Base-by-base conservation (phyloP, 2,113 vertebrate species). In the Oceanites oceanicus region DNA sequence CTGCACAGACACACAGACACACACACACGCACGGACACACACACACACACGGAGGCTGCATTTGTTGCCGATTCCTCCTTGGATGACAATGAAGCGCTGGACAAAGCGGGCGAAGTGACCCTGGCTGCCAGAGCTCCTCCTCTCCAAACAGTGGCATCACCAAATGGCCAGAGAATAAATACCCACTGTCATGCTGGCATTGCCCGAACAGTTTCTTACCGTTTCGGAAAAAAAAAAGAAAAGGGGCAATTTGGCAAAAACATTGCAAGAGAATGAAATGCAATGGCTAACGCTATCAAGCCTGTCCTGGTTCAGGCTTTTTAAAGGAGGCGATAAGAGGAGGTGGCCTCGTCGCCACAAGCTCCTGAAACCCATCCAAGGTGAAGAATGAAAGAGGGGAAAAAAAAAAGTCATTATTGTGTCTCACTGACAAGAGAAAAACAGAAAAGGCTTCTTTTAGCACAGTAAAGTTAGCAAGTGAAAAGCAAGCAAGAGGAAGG, bases 51-150 rank as follows among this genome's bases (percentile, higher is more conserved):
- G 2, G 1, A 95, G 88, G 45, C 95, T 97, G 94, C 92, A 91
- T 98, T 98, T 98, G 83, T 96, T 98, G 97, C 97, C 21, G 55
- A 98, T 98, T 97, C 98, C 97, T 98, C 97, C 97, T 86, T 97
- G 96, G 98, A 96, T 97, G 97, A 98, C 98, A 98, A 98, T 97
- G 96, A 96, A 68, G 88, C 25, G 27, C 71, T 90, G 95, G 97
- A 96, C 89, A 98, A 98, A 94, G 93, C 68, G 0, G 89, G 88
- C 59, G 11, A 79, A 96, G 93, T 95, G 94, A 97, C 91, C 92
- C 92, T 73, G 73, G 87, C 74, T 81, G 95, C 97, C 97, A 90
- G 88, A 95, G 94, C 92, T 79, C 71, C 92, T 97, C 95, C 96
- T 96, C 81, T 96, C 91, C 96, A 63, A 92, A 86, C 53, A 63